phyloP scores from a whole-genome alignment of 1,140 invertebrate genomes.

The Papilio dardanus region DNA sequence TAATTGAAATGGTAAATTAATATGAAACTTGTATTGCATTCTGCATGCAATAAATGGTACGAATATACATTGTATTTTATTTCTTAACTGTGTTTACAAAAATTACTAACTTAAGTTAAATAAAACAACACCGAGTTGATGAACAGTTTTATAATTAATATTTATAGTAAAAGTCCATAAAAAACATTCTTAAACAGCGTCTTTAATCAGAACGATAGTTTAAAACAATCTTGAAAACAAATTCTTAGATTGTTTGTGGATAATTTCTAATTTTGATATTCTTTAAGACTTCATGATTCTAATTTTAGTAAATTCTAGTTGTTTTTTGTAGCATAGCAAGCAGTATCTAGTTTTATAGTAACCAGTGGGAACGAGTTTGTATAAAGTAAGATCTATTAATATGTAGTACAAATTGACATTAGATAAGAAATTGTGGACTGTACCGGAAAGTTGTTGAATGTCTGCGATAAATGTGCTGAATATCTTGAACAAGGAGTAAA shows the following conservation, averaged over 20 bases:
- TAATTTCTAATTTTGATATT: background rate
- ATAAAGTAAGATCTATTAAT: background rate
- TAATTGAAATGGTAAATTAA: no score
- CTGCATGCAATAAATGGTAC: background rate
- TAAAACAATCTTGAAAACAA: background rate
- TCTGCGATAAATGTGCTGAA: constrained; percentile 56
- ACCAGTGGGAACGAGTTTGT: constrained; percentile 28
- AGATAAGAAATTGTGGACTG: constrained; percentile 46
- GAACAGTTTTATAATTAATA: background rate
- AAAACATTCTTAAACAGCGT: no score
- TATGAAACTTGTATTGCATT: background rate
- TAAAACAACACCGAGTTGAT: background rate
- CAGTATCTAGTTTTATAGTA: background rate
- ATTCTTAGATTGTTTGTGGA: background rate
- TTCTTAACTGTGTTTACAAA: background rate
- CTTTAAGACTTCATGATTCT: background rate
- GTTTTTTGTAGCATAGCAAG: background rate
- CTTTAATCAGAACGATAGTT: background rate
- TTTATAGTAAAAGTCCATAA: no score
- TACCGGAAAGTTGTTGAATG: constrained; percentile 44
- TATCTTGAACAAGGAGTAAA: constrained; percentile 50
- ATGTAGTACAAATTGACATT: constrained; percentile 37
- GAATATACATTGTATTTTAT: background rate
- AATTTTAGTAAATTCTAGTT: background rate
- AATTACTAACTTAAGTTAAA: no score